Evolutionary conservation across 2,888 invertebrate species (phyloP).

Genomic region (Eupithecia pulchellata): DNA sequence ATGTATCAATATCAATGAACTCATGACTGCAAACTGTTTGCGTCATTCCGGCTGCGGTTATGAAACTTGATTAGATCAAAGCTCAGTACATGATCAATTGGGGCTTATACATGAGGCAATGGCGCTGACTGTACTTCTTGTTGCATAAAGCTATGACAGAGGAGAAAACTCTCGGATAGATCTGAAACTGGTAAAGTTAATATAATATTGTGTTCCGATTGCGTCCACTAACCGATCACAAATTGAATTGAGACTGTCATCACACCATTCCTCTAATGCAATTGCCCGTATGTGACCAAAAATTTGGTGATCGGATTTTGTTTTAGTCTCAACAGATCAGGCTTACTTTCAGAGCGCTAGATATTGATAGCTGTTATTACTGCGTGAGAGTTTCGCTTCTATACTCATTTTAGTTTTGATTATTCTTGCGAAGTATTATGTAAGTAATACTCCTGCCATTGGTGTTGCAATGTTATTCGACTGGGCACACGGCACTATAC

Average conservation of each 20-base stretch:
- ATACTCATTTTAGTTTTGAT: not conserved
- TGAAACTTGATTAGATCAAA: slow-evolving; percentile 36
- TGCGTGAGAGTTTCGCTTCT: not conserved
- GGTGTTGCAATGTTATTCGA: slow-evolving; percentile 43
- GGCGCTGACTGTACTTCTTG: slow-evolving; percentile 20
- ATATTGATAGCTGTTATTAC: not conserved
- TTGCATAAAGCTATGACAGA: slow-evolving; percentile 18
- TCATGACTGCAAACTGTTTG: slow-evolving; percentile 31
- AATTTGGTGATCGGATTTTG: not conserved
- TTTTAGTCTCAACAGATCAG: not conserved
- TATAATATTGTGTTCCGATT: not conserved
- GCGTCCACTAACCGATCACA: not conserved
- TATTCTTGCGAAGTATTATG: slow-evolving; percentile 14
- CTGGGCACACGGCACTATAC: slow-evolving; percentile 54
- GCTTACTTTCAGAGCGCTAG: not conserved
- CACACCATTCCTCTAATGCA: not conserved
- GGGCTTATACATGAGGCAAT: slow-evolving; percentile 33
- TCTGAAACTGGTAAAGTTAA: slow-evolving; percentile 16
- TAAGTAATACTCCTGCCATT: slow-evolving; percentile 32
- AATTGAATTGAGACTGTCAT: not conserved
- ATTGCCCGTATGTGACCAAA: not conserved
- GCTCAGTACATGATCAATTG: slow-evolving; percentile 31
- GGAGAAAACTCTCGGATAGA: slow-evolving; percentile 9
- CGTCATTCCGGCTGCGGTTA: slow-evolving; percentile 36
- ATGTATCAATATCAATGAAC: slow-evolving; percentile 35